Percentiles rank a stretch among this genome's conserved stretches.
These are phyloP conservation scores for Xestia rhomboidea DNA, from an alignment of 2,888 invertebrate genomes.

Conservation along the genomic window DNA sequence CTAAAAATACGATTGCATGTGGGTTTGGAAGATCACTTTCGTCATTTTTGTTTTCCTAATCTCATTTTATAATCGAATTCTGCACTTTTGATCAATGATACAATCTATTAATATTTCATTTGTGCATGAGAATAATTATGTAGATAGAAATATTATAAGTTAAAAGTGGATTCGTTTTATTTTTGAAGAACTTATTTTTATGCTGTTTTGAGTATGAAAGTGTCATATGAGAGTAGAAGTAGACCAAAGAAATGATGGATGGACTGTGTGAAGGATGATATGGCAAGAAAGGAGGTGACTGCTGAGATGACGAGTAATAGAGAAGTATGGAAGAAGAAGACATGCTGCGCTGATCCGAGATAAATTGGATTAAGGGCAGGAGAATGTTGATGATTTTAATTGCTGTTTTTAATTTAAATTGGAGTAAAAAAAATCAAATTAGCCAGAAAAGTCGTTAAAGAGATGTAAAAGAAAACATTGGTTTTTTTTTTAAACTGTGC, in stretches of 20 bases:
- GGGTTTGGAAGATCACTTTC: neutral
- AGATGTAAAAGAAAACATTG: slow-evolving; percentile 6
- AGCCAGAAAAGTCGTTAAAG: neutral
- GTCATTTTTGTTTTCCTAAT: slow-evolving; percentile 16
- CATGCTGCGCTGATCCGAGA: neutral
- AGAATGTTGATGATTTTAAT: neutral
- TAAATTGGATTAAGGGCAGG: too few species aligned
- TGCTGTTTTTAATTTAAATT: neutral
- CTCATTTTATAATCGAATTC: slow-evolving; percentile 17
- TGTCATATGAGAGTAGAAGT: too few species aligned
- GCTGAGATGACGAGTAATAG: too few species aligned
- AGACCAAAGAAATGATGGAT: too few species aligned
- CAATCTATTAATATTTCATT: slow-evolving; percentile 27
- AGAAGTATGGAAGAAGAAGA: too few species aligned
- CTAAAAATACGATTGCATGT: neutral
- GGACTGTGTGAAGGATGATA: too few species aligned
- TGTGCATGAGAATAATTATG: neutral
- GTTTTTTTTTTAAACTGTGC: neutral
- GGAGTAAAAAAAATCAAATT: neutral
- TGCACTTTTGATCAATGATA: slow-evolving; percentile 19
- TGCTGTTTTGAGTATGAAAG: too few species aligned
- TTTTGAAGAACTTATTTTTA: neutral
- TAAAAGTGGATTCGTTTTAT: neutral
- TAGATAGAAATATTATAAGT: too few species aligned
- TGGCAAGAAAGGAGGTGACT: too few species aligned